phyloP scores from a whole-genome alignment of 2,797 vertebrate genomes.

The Pseudochirops cupreus region DNA sequence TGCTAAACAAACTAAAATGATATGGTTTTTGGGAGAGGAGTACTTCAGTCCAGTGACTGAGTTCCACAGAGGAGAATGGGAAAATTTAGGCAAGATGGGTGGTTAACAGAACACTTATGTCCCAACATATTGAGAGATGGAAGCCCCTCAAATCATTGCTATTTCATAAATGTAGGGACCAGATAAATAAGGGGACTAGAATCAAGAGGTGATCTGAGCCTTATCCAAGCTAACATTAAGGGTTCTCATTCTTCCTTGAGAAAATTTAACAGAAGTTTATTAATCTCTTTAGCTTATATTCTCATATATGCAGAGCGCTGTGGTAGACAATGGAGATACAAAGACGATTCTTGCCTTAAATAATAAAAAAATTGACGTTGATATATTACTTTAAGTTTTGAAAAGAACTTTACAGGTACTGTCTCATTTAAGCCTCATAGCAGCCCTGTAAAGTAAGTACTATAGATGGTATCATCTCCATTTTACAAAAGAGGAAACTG shows the following conservation, averaged over 20 bases:
- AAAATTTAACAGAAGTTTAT: background rate
- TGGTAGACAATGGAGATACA: background rate
- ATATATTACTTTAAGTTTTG: background rate
- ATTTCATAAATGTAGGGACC: background rate
- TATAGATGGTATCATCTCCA: background rate
- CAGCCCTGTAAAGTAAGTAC: background rate
- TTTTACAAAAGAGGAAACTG: background rate
- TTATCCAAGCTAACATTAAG: background rate
- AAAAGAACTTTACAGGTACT: background rate
- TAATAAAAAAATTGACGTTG: background rate
- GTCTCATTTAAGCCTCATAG: background rate
- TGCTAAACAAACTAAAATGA: too few relatives aligned
- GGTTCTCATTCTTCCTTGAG: too few relatives aligned
- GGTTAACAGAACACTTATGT: too few relatives aligned
- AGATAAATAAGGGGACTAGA: background rate
- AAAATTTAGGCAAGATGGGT: too few relatives aligned
- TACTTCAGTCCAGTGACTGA: too few relatives aligned
- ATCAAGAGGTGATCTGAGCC: background rate
- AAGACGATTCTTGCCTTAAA: background rate
- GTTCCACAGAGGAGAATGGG: too few relatives aligned
- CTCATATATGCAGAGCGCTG: background rate
- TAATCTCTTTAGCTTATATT: background rate
- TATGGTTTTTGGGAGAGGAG: too few relatives aligned
- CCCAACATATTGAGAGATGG: background rate
- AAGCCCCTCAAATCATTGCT: background rate